phyloP scores from a whole-genome alignment of 2,113 vertebrate species.

The Podocnemis expansa region DNA sequence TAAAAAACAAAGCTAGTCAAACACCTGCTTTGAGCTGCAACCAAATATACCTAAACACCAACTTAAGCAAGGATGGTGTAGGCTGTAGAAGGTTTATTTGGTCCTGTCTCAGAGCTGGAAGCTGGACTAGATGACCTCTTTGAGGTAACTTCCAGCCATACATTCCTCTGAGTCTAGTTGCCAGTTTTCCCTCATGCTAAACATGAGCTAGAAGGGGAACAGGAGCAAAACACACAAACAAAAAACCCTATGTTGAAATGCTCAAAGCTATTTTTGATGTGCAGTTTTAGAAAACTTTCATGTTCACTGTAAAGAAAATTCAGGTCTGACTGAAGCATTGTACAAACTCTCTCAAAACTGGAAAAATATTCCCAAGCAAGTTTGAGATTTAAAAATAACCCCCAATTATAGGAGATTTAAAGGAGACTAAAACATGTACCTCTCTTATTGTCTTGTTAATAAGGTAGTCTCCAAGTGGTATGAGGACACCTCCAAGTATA shows the following conservation, averaged over 20 bases:
- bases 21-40: background rate
- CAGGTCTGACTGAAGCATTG: background rate
- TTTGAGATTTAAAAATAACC: background rate
- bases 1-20: background rate
- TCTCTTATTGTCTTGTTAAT: conserved; percentile 82
- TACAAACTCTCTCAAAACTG: no score
- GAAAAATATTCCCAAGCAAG: background rate
- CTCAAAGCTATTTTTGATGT: background rate
- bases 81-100: no score
- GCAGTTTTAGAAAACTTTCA: background rate
- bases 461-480: conserved; percentile 86
- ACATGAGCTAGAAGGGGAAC: background rate
- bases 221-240: background rate
- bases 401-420: fast-evolving
- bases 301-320: background rate
- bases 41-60: no score
- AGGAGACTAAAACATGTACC: conserved; percentile 73
- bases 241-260: background rate
- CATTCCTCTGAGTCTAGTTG: background rate
- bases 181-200: background rate
- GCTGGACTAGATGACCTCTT: background rate
- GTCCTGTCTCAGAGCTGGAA: background rate
- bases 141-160: background rate
- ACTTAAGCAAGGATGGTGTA: background rate
- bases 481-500: conserved; percentile 87